Evolutionary conservation across 2,797 vertebrate genomes (phyloP).

Genomic region (Malacoraja senta): DNA sequence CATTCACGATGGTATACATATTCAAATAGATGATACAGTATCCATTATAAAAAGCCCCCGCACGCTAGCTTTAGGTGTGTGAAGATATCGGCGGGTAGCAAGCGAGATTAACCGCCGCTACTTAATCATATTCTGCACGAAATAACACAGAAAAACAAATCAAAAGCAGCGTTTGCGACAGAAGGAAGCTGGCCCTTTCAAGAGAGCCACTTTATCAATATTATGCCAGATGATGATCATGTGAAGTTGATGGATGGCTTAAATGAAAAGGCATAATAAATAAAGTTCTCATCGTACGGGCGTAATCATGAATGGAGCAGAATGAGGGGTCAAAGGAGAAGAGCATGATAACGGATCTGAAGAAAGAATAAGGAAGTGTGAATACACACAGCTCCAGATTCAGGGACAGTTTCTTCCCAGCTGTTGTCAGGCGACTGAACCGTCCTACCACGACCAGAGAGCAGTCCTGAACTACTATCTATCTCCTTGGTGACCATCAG

Average conservation of each 20-base stretch:
- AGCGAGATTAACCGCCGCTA: neutral
- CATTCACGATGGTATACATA: neutral
- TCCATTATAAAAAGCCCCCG: neutral
- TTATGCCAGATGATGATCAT: neutral
- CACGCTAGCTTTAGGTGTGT: neutral
- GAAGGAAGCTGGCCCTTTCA: neutral
- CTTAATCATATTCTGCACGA: conserved; percentile 10
- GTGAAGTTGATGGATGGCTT: neutral
- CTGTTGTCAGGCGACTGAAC: too few relatives aligned
- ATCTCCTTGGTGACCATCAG: too few relatives aligned
- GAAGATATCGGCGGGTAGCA: neutral
- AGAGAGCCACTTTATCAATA: neutral
- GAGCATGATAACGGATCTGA: neutral
- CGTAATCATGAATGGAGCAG: neutral
- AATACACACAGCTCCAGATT: too few relatives aligned
- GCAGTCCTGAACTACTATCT: too few relatives aligned
- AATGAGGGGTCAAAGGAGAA: neutral
- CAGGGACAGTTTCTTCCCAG: too few relatives aligned
- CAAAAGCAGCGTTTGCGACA: neutral
- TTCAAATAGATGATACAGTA: neutral
- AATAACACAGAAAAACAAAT: neutral
- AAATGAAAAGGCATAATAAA: neutral
- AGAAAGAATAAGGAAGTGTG: neutral
- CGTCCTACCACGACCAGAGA: too few relatives aligned
- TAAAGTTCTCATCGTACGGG: neutral